Percentiles rank a stretch among this genome's conserved stretches.
Conservation (phyloP, 2,113 vertebrate species). For the Rhipidura dahli region DNA sequence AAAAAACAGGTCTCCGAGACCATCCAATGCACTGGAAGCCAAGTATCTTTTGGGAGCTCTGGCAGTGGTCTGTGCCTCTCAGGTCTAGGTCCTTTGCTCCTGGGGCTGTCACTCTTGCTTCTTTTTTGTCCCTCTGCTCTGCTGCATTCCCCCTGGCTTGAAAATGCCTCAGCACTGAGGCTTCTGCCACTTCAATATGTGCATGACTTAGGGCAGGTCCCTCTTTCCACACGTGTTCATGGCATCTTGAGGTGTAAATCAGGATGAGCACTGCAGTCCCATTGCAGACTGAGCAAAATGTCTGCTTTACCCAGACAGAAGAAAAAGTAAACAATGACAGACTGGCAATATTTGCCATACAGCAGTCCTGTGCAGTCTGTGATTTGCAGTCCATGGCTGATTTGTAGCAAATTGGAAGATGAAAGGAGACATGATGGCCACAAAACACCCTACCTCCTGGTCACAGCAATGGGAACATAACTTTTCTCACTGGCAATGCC, state of each 20-base stretch:
- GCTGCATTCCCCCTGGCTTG: neutral
- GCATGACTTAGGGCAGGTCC: neutral
- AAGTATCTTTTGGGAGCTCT: neutral
- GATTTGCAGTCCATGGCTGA: neutral
- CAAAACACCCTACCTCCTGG: neutral
- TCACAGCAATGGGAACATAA: neutral
- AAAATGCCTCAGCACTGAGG: neutral
- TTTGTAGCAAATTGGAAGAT: neutral
- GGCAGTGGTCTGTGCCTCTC: neutral
- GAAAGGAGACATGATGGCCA: neutral
- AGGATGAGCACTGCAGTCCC: neutral
- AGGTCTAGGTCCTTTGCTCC: neutral
- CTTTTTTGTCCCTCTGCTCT: neutral
- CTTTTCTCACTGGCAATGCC: neutral
- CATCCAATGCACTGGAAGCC: neutral
- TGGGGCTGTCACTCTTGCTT: neutral
- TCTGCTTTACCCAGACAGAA: neutral
- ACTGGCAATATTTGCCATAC: neutral
- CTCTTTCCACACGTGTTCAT: accelerated
- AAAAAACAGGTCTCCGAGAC: neutral
- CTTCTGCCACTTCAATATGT: accelerated
- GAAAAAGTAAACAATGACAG: neutral
- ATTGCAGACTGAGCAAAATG: neutral
- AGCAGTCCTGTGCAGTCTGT: neutral
- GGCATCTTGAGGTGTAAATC: neutral